phyloP scores from a whole-genome alignment of 37 sponge, comb jelly and placozoan genomes.

The Aplysina aerophoba region DNA sequence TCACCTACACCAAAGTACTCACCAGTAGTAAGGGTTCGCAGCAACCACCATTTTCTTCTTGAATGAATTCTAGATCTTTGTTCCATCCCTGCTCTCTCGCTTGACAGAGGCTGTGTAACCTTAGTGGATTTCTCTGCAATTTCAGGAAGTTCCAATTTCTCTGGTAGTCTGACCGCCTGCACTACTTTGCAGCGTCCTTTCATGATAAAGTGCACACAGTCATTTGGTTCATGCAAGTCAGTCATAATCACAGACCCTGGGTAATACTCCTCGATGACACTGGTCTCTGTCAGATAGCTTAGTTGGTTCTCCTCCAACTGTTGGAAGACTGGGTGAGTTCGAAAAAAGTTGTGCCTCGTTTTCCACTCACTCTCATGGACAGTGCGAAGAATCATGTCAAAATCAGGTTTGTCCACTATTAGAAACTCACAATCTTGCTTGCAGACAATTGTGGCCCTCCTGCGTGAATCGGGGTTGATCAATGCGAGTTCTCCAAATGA shows the following conservation, averaged over 20 bases:
- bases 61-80: neutral
- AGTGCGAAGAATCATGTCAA: constrained; percentile 57
- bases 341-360: constrained; percentile 33
- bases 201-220: constrained; percentile 48
- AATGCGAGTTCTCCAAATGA: constrained; percentile 89
- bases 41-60: constrained; percentile 51
- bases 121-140: neutral
- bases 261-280: constrained; percentile 47
- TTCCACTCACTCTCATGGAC: constrained; percentile 64
- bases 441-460: constrained; percentile 81
- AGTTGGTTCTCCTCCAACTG: constrained; percentile 35
- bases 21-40: constrained; percentile 60
- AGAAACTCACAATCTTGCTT: constrained; percentile 71
- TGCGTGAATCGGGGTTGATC: constrained; percentile 44
- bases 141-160: neutral
- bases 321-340: constrained; percentile 43
- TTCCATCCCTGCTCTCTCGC: neutral
- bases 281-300: constrained; percentile 47
- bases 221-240: constrained; percentile 46
- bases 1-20: constrained; percentile 89
- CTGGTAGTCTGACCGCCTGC: constrained; percentile 43
- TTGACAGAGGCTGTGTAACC: neutral
- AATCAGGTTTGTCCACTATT: constrained; percentile 69
- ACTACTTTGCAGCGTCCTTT: constrained; percentile 69
- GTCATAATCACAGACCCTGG: constrained; percentile 66